Conservation (phyloP, 2,113 vertebrate genomes). For the Callionymus lyra region DNA sequence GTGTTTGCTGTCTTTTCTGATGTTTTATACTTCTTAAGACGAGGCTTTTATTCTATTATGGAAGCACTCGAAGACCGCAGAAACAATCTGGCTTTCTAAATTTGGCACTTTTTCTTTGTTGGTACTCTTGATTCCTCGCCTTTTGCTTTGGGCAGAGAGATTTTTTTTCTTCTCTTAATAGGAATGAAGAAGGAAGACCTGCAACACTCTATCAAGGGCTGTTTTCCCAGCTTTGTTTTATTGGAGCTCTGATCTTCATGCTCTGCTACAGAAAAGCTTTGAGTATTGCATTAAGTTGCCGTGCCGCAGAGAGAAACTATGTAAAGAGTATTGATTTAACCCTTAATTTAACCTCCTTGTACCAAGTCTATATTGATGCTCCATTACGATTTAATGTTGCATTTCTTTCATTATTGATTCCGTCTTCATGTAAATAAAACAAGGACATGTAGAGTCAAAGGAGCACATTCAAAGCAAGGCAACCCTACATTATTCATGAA, state of each 20-base stretch:
- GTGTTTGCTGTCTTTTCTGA: constrained; percentile 4
- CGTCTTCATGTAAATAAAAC: no score
- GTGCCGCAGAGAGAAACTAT: neutral
- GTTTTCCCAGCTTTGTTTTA: constrained; percentile 1
- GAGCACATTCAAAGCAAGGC: no score
- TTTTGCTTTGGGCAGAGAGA: neutral
- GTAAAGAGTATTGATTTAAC: no score
- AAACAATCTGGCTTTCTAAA: constrained; percentile 8
- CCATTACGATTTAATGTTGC: no score
- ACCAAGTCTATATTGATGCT: no score
- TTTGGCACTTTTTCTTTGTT: constrained; percentile 3
- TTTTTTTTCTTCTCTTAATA: constrained; percentile 1
- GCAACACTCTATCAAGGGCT: constrained; percentile 1
- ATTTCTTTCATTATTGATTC: no score
- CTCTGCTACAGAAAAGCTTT: no score
- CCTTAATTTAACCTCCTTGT: no score
- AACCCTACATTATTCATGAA: no score
- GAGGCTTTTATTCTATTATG: constrained; percentile 41
- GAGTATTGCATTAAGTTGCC: neutral
- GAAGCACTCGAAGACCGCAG: constrained; percentile 22
- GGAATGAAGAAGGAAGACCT: constrained; percentile 1
- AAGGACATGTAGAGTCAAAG: no score
- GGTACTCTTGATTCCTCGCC: constrained; percentile 14
- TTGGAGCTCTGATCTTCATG: neutral
- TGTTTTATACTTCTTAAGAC: neutral